phyloP scores from a whole-genome alignment of 2,888 invertebrate genomes.

The Trichopoda pennipes region DNA sequence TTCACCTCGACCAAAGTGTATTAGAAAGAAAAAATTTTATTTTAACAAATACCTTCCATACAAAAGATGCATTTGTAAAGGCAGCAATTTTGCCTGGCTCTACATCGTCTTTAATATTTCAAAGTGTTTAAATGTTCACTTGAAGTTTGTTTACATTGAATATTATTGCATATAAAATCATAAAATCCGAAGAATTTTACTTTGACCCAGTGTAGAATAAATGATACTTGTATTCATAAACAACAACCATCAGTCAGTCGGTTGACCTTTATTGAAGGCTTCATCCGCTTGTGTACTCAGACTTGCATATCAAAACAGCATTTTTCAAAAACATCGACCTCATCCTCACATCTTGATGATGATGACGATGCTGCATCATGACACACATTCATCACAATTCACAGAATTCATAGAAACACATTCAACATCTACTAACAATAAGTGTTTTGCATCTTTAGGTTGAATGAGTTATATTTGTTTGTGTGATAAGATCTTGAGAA shows the following conservation, averaged over 20 bases:
- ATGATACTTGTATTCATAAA: constrained; percentile 12
- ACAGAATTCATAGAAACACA: constrained; percentile 3
- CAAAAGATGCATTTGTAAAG: neutral
- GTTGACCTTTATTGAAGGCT: constrained; percentile 58
- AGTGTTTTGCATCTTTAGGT: constrained; percentile 32
- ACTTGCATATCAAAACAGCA: constrained; percentile 39
- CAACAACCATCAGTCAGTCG: constrained; percentile 8
- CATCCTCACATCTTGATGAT: neutral
- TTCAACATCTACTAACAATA: constrained; percentile 32
- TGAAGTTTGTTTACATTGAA: constrained; percentile 32
- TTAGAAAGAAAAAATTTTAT: neutral
- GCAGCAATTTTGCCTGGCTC: neutral
- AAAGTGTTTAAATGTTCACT: constrained; percentile 2
- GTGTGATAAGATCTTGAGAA: constrained; percentile 40
- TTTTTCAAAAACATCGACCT: constrained; percentile 41
- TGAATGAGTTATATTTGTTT: constrained; percentile 38
- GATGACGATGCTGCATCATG: constrained; percentile 16
- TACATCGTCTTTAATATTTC: neutral
- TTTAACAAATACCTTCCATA: neutral
- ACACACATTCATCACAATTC: constrained; percentile 36
- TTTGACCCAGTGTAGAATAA: constrained; percentile 46
- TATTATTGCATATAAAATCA: neutral
- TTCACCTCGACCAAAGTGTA: no score
- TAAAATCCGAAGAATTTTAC: constrained; percentile 25
- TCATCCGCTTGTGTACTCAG: constrained; percentile 53